phyloP scores from a whole-genome alignment of 2,797 vertebrate species.

The Cyprinodon diabolis region DNA sequence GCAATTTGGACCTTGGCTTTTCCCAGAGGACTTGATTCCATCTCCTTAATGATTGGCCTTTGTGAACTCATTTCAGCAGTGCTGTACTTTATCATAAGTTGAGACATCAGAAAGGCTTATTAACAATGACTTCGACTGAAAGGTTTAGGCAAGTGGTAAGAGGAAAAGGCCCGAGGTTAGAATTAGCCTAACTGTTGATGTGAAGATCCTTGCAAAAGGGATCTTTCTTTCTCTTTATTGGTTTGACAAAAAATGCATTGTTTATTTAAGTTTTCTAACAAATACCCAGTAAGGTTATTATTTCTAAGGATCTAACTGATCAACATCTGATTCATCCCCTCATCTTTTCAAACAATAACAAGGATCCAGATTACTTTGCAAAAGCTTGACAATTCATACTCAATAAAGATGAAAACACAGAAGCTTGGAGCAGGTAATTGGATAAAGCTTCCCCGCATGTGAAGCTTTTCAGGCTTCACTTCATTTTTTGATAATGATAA shows the following conservation, averaged over 20 bases:
- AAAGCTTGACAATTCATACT: constrained; percentile 69
- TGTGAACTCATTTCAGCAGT: constrained; percentile 57
- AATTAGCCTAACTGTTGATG: constrained; percentile 61
- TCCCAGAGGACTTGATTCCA: constrained; percentile 71
- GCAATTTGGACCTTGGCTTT: constrained; percentile 65
- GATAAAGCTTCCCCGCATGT: constrained; percentile 75
- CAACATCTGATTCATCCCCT: constrained; percentile 37
- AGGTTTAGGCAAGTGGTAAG: constrained; percentile 44
- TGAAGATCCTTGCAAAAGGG: constrained; percentile 13
- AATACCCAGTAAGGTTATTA: neutral
- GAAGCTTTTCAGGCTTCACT: constrained; percentile 75
- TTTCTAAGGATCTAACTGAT: constrained; percentile 49
- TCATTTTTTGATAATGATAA: constrained; percentile 83
- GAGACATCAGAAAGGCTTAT: constrained; percentile 68
- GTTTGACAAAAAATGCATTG: constrained; percentile 4
- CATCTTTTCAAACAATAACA: constrained; percentile 43
- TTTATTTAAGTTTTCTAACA: neutral
- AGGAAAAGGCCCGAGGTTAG: constrained; percentile 51
- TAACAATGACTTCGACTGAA: constrained; percentile 65
- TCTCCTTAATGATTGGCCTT: constrained; percentile 74
- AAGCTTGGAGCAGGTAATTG: constrained; percentile 79
- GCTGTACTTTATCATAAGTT: constrained; percentile 69
- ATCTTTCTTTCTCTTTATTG: neutral
- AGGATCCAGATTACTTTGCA: constrained; percentile 53
- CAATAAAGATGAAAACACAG: constrained; percentile 79